Percentiles rank a stretch among this genome's conserved stretches.
Evolutionary conservation across 2,888 invertebrate species (phyloP).

Genomic region (Scrobipalpa costella): DNA sequence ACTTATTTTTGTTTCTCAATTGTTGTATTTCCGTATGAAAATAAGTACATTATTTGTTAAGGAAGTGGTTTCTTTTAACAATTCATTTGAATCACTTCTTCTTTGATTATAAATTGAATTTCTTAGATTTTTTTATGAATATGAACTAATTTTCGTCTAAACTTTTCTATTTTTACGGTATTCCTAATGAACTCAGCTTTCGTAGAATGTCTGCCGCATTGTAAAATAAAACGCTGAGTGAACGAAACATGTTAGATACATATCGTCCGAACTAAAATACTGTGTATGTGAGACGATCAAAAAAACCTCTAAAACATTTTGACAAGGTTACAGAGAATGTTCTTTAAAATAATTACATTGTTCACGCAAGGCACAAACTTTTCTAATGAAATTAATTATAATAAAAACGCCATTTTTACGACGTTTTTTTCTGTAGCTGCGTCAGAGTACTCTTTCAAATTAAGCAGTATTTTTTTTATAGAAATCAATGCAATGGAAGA

Average conservation of each 20-base stretch:
- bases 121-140: not conserved
- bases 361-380: constrained; percentile 1
- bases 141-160: constrained; percentile 6
- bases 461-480: not conserved
- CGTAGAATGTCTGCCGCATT: constrained; percentile 19
- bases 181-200: constrained; percentile 22
- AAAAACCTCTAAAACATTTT: not conserved
- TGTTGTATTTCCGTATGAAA: constrained; percentile 64
- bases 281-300: constrained; percentile 34
- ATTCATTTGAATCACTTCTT: constrained; percentile 20
- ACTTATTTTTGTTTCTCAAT: constrained; percentile 59
- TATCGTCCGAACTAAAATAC: constrained; percentile 51
- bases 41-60: constrained; percentile 67
- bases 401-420: not conserved
- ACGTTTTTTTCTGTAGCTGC: not conserved
- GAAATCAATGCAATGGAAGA: not conserved
- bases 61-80: constrained; percentile 36
- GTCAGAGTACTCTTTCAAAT: not conserved
- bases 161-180: constrained; percentile 21
- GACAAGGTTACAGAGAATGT: constrained; percentile 8
- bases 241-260: constrained; percentile 56
- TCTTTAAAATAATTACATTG: not conserved
- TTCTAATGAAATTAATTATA: not conserved
- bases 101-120: constrained; percentile 8
- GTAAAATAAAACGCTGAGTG: constrained; percentile 38